Evolutionary conservation across 2,888 invertebrate species (phyloP), one percentile per base, ranked within the genome.

Genomic region (Amphimallon solstitiale): DNA sequence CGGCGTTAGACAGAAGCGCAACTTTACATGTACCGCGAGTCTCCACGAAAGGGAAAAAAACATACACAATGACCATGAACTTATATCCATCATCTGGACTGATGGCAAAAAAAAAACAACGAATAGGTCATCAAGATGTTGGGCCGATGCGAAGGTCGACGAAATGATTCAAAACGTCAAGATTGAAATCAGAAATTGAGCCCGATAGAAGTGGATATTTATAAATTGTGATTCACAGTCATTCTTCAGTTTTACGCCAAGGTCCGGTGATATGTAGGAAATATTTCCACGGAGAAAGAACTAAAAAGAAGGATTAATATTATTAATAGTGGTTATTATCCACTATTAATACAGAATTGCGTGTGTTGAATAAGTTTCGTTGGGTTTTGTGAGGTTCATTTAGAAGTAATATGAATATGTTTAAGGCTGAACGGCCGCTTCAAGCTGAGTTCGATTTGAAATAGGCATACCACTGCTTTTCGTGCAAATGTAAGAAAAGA

Each of bases 201-300:
- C 35, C 9, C n/a, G n/a, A n/a, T n/a, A 51, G 12, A 6, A 14
- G 38, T 6, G 23, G 43, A 9, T 56, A 56, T 56, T 23, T 40
- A 40, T 56, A 56, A 56, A 14, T 10, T 19, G 17, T 52, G 37
- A 52, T 17, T 52, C 52, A 52, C 14, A 15, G 2, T 43, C 37
- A 37, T 1, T 9, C 5, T n/a, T 37, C 9, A 37, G 12, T 37
- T 37, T 37, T 14, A 15, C 43, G 14, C 7, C 14, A 43, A 14
- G 14, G 14, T 43, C 12, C 14, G 2, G 17, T 7, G 2, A 43
- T 14, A 29, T 29, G 2, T 9, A 5, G 1, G 29, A 29, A 5
- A 2, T 29, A 29, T 5, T 7, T 29, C 6, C 29, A 7, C 9
- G 5, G 29, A 29, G 5, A 5, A 29, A 29, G 29, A 5, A 5